Percentiles rank a stretch among this genome's conserved stretches.
Evolutionary conservation across 2,888 invertebrate species (phyloP).

Genomic region (Dichetophora obliterata): DNA sequence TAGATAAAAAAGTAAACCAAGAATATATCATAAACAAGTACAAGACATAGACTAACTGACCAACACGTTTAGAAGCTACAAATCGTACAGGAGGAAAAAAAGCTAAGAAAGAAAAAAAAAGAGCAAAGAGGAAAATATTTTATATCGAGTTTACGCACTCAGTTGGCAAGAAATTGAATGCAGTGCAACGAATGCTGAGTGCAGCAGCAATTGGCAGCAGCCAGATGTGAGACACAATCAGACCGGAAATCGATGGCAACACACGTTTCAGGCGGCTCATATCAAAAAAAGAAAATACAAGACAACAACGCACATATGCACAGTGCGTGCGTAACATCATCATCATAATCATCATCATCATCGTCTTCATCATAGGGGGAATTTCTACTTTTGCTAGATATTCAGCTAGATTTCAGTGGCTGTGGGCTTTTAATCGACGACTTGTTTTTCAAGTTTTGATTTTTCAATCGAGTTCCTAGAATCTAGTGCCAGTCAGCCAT

Average conservation of each 20-base stretch:
- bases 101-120: not conserved
- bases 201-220: not conserved
- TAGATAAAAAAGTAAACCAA: not conserved
- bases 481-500: not conserved
- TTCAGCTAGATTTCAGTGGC: not conserved
- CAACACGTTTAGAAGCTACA: not conserved
- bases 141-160: constrained; percentile 19
- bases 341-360: not conserved
- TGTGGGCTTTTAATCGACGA: not conserved
- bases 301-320: constrained; percentile 36
- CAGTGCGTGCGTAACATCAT: constrained; percentile 31
- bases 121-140: not conserved
- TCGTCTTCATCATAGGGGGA: not conserved
- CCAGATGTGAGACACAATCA: constrained; percentile 54
- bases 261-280: constrained; percentile 54
- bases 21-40: not conserved
- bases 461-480: constrained; percentile 10
- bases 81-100: not conserved
- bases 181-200: not conserved
- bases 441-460: constrained; percentile 31
- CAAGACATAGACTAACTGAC: not conserved
- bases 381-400: not conserved
- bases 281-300: not conserved
- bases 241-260: constrained; percentile 64
- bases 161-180: not conserved